A percentile compares a stretch with the other conserved stretches of the same genome.
Conservation (phyloP, 2,113 vertebrate genomes). For the Pica pica region DNA sequence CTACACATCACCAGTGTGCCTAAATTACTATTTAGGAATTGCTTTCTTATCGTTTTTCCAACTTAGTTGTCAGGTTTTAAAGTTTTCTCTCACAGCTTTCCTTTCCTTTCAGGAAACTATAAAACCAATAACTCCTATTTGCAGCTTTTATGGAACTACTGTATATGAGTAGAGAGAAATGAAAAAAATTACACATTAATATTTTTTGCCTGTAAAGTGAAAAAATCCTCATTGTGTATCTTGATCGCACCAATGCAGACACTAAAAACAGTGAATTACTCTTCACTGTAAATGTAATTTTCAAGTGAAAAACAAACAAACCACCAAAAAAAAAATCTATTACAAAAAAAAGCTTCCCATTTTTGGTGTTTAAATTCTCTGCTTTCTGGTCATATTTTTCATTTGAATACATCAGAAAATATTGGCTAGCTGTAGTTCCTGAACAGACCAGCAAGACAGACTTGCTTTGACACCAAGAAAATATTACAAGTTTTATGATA, state of each 20-base stretch:
- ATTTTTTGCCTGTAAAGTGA: background rate
- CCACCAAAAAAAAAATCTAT: background rate
- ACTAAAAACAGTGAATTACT: background rate
- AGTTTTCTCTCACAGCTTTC: background rate
- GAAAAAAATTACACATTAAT: background rate
- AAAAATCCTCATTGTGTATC: background rate
- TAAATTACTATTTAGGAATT: background rate
- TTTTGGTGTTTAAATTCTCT: background rate
- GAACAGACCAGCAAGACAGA: background rate
- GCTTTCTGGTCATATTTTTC: background rate
- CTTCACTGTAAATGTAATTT: background rate
- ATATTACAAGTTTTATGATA: background rate
- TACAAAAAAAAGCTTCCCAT: rapidly evolving
- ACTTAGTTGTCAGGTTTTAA: background rate
- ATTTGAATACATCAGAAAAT: background rate
- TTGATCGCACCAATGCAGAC: background rate
- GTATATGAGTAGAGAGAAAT: background rate
- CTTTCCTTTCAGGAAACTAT: background rate
- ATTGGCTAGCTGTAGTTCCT: background rate
- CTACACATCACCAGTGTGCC: background rate
- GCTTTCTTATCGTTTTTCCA: background rate
- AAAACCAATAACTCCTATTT: background rate
- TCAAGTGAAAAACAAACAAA: background rate
- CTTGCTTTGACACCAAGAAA: background rate
- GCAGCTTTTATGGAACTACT: background rate